Conservation (phyloP, 2,113 vertebrate genomes). For the Poecile atricapillus region DNA sequence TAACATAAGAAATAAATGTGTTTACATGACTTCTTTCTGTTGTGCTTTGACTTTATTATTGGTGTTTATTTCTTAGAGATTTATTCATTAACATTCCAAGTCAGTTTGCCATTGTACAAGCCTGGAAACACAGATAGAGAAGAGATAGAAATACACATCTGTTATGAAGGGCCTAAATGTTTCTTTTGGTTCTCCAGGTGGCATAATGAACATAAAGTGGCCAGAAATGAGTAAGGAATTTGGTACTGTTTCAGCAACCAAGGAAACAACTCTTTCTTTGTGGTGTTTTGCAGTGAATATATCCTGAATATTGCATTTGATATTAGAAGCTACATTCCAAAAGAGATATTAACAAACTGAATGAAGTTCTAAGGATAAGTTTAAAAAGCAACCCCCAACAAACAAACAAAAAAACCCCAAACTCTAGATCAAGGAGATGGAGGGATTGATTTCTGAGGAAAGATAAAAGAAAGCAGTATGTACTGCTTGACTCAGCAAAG, state of each 20-base stretch:
- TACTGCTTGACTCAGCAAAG: neutral
- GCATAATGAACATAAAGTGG: neutral
- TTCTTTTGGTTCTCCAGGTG: neutral
- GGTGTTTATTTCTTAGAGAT: neutral
- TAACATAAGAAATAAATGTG: neutral
- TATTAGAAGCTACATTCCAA: neutral
- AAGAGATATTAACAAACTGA: neutral
- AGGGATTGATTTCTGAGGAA: neutral
- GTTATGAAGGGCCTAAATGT: neutral
- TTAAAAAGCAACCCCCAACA: neutral
- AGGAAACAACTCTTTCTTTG: neutral
- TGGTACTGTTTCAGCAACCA: neutral
- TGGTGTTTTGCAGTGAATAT: neutral
- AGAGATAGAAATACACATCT: neutral
- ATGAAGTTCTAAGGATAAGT: neutral
- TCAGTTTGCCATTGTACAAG: neutral
- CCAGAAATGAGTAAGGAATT: neutral
- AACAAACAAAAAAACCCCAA: neutral
- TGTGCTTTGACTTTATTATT: neutral
- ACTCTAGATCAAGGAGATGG: neutral
- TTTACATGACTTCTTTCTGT: neutral
- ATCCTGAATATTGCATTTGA: neutral
- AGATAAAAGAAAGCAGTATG: neutral
- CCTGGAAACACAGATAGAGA: neutral
- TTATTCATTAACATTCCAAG: neutral